Conservation (phyloP, 2,888 invertebrate species). For the Antheraea assamensis region DNA sequence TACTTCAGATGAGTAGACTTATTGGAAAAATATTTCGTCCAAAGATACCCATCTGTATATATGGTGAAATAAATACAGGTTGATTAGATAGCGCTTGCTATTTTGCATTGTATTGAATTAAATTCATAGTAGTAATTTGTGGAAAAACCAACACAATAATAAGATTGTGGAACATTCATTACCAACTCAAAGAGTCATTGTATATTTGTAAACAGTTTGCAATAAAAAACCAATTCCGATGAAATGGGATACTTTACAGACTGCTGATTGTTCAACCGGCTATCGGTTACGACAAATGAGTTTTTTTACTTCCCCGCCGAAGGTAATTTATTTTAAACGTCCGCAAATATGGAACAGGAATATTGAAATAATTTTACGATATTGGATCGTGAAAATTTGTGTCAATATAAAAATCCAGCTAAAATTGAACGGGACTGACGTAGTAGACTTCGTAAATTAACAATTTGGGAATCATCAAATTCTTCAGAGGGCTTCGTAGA, state of each 20-base stretch:
- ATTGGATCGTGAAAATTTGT: conserved; percentile 5
- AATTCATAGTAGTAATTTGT: not conserved
- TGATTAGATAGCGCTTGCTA: not conserved
- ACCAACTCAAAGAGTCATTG: conserved; percentile 38
- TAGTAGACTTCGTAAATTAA: conserved; percentile 41
- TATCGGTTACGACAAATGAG: not conserved
- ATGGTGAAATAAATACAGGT: not conserved
- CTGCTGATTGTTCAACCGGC: conserved; percentile 10
- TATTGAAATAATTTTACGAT: conserved; percentile 13
- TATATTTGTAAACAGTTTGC: conserved; percentile 47
- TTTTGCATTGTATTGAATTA: not conserved
- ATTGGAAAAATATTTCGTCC: not conserved
- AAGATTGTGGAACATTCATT: conserved; percentile 30
- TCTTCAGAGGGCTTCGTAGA: conserved; percentile 36
- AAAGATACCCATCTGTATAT: not conserved
- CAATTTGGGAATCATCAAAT: conserved; percentile 41
- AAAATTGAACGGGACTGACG: conserved; percentile 42
- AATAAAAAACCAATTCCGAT: conserved; percentile 40
- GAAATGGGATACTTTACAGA: conserved; percentile 23
- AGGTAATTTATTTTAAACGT: conserved; percentile 7
- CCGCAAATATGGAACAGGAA: not conserved
- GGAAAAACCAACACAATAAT: conserved; percentile 10
- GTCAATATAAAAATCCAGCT: conserved; percentile 14
- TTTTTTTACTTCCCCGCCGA: not conserved
- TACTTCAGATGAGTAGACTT: no score